Evolutionary conservation across 2,113 vertebrate species (phyloP).

Genomic region (Coryphaenoides rupestris): DNA sequence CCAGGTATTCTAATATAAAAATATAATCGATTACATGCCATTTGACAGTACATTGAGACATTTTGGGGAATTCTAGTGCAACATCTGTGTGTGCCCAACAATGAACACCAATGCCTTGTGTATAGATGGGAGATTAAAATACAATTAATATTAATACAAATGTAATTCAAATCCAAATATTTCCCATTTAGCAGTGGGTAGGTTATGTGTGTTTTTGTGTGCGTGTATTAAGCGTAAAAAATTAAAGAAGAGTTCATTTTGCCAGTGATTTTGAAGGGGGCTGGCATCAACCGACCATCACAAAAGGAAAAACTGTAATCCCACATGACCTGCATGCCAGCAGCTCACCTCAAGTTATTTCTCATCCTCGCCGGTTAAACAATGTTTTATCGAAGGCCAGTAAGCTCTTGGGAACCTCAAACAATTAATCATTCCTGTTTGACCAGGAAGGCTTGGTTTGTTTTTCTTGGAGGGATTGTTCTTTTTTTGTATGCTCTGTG

Average conservation of each 20-base stretch:
- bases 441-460: slow-evolving; percentile 26
- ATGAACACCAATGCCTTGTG: too few relatives aligned
- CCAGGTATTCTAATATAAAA: too few relatives aligned
- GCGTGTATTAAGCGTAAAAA: background rate
- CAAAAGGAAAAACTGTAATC: slow-evolving; percentile 17
- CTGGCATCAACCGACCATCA: slow-evolving; percentile 23
- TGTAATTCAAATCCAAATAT: too few relatives aligned
- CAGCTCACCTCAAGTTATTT: slow-evolving; percentile 8
- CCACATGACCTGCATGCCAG: slow-evolving; percentile 7
- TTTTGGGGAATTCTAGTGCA: too few relatives aligned
- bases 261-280: background rate
- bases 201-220: background rate
- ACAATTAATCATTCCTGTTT: slow-evolving; percentile 40
- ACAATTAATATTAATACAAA: too few relatives aligned
- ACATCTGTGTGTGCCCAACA: too few relatives aligned
- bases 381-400: slow-evolving; percentile 18
- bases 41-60: too few relatives aligned
- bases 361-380: slow-evolving; percentile 21
- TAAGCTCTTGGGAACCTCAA: slow-evolving; percentile 14
- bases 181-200: too few relatives aligned
- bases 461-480: slow-evolving; percentile 17
- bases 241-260: background rate
- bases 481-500: background rate
- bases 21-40: too few relatives aligned
- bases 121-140: too few relatives aligned